Conservation (phyloP, 2,113 vertebrate genomes). For the Neodon shergylaensis region DNA sequence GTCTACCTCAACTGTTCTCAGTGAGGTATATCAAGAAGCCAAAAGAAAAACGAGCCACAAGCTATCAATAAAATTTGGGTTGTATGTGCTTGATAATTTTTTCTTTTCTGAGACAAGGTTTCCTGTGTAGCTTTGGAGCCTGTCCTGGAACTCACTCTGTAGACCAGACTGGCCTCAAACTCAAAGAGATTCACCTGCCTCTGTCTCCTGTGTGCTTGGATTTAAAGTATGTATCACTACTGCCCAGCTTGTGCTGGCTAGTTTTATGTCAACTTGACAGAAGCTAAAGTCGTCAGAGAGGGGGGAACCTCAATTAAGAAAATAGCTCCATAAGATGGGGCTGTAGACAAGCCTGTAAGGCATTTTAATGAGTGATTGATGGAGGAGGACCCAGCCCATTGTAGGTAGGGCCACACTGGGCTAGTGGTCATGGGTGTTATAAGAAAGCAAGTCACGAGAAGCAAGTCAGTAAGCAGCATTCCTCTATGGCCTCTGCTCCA, state of each 20-base stretch:
- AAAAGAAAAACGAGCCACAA: too few relatives aligned
- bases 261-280: background rate
- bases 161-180: too few relatives aligned
- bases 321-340: background rate
- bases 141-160: too few relatives aligned
- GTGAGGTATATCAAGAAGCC: too few relatives aligned
- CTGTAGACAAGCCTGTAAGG: background rate
- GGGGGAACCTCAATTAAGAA: background rate
- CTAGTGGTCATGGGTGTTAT: background rate
- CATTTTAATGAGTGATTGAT: background rate
- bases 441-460: background rate
- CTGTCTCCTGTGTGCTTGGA: too few relatives aligned
- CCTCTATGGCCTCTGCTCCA: background rate
- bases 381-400: background rate
- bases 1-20: too few relatives aligned
- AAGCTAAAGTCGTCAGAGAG: background rate
- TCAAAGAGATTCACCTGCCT: too few relatives aligned
- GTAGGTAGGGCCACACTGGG: background rate
- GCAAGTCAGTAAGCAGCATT: background rate
- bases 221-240: too few relatives aligned
- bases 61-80: too few relatives aligned
- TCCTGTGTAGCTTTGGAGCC: too few relatives aligned
- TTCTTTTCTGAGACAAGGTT: too few relatives aligned
- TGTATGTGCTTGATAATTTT: background rate
- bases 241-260: background rate